Conservation (phyloP, 1,140 invertebrate species). For the Drosophila yakuba region DNA sequence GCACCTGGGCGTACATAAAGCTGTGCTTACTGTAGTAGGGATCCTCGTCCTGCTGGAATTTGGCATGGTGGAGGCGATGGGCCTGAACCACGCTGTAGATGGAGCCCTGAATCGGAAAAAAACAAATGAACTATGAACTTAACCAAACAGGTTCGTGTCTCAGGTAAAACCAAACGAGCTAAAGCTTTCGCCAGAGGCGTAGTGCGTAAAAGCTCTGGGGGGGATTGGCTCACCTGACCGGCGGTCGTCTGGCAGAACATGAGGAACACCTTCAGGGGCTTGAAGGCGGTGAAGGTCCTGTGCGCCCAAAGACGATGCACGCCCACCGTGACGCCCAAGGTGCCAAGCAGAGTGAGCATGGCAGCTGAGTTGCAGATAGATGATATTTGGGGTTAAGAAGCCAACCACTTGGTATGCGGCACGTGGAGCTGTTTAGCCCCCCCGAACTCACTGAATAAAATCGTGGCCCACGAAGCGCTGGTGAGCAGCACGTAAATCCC, state of each 20-base stretch:
- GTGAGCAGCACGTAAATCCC: conserved; percentile 87
- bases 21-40: conserved; percentile 95
- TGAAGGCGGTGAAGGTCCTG: conserved; percentile 90
- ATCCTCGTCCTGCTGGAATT: conserved; percentile 94
- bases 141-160: conserved; percentile 43
- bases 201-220: background rate
- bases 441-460: conserved; percentile 87
- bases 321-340: conserved; percentile 92
- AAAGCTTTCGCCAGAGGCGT: conserved; percentile 33
- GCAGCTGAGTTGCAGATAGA: conserved; percentile 85
- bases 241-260: conserved; percentile 92
- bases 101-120: conserved; percentile 85
- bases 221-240: conserved; percentile 89
- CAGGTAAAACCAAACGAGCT: conserved; percentile 6
- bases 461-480: conserved; percentile 87
- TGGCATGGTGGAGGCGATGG: conserved; percentile 96
- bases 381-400: conserved; percentile 4
- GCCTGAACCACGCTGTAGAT: conserved; percentile 92
- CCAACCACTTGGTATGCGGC: conserved; percentile 4
- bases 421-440: conserved; percentile 22
- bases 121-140: background rate
- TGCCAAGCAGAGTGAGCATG: conserved; percentile 86
- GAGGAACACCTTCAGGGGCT: conserved; percentile 89
- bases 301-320: conserved; percentile 97
- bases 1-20: conserved; percentile 93